Percentiles rank a stretch among this genome's conserved stretches.
phyloP scores from a whole-genome alignment of 2,797 vertebrate genomes.

The Microctenopoma lineatum region DNA sequence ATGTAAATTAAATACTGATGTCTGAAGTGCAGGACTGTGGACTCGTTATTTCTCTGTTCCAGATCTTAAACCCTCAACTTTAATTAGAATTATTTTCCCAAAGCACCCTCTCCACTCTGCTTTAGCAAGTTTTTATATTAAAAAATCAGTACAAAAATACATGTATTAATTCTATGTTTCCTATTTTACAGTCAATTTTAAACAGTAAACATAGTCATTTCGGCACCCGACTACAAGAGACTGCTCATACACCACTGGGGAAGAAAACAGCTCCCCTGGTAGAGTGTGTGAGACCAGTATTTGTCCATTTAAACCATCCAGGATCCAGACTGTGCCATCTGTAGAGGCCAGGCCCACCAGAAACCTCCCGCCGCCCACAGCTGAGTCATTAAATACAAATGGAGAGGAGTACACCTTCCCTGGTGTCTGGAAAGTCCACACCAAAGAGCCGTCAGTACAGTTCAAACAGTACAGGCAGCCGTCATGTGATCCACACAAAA shows the following conservation, averaged over 20 bases:
- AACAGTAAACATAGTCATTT: conserved; percentile 93
- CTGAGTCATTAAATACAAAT: conserved; percentile 81
- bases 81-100: conserved; percentile 39
- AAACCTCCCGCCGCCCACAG: conserved; percentile 56
- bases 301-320: conserved; percentile 85
- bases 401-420: conserved; percentile 91
- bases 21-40: conserved; percentile 57
- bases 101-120: conserved; percentile 13
- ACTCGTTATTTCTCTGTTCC: conserved; percentile 43
- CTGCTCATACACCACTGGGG: conserved; percentile 86
- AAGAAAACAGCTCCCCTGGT: conserved; percentile 94
- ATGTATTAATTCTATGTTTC: neutral
- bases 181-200: conserved; percentile 79
- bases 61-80: conserved; percentile 4
- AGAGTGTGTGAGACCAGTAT: conserved; percentile 76
- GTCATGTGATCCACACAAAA: conserved; percentile 95
- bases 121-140: conserved; percentile 28
- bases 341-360: conserved; percentile 89
- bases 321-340: conserved; percentile 91
- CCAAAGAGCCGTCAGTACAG: conserved; percentile 80
- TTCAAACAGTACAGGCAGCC: conserved; percentile 88
- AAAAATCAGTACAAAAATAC: conserved; percentile 15
- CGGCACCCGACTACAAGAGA: conserved; percentile 91
- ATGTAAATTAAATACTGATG: conserved; percentile 85
- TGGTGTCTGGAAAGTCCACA: conserved; percentile 90